These are phyloP conservation scores for Subacronicta megacephala DNA, from an alignment of 2,888 invertebrate species.

Conservation along the genomic window DNA sequence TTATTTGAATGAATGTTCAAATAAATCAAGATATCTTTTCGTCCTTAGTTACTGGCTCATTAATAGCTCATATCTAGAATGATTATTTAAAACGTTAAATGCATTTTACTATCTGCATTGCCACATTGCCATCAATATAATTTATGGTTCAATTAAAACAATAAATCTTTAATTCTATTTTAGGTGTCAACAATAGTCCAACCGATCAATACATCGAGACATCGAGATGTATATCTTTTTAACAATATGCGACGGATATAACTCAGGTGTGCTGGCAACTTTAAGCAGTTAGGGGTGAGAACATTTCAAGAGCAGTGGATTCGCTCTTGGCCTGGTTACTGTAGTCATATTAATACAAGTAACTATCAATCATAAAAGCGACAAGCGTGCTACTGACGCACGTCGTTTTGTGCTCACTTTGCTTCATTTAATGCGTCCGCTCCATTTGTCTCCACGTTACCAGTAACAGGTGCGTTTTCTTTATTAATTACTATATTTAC, in stretches of 20 bases:
- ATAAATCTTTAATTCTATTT: slow-evolving; percentile 52
- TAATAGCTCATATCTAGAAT: slow-evolving; percentile 11
- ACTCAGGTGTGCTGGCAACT: slow-evolving; percentile 76
- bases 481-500: slow-evolving; percentile 29
- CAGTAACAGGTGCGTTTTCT: slow-evolving; percentile 62
- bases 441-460: slow-evolving; percentile 57
- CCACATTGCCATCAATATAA: slow-evolving; percentile 36
- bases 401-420: slow-evolving; percentile 56
- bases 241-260: slow-evolving; percentile 66
- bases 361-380: slow-evolving; percentile 81
- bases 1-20: too few species aligned
- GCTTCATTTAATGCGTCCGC: slow-evolving; percentile 66
- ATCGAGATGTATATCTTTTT: slow-evolving; percentile 65
- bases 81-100: slow-evolving; percentile 29
- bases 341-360: slow-evolving; percentile 79
- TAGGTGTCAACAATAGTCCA: slow-evolving; percentile 37
- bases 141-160: slow-evolving; percentile 32
- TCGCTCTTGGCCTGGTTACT: slow-evolving; percentile 82
- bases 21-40: too few species aligned
- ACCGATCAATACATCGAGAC: slow-evolving; percentile 56
- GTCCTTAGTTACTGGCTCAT: slow-evolving; percentile 11
- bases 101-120: slow-evolving; percentile 20
- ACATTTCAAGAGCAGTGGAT: slow-evolving; percentile 75
- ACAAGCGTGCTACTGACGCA: slow-evolving; percentile 64
- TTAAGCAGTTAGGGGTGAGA: slow-evolving; percentile 74